These are phyloP conservation scores for Colletes gigas DNA, from an alignment of 1,140 invertebrate genomes.

Conservation along the genomic window DNA sequence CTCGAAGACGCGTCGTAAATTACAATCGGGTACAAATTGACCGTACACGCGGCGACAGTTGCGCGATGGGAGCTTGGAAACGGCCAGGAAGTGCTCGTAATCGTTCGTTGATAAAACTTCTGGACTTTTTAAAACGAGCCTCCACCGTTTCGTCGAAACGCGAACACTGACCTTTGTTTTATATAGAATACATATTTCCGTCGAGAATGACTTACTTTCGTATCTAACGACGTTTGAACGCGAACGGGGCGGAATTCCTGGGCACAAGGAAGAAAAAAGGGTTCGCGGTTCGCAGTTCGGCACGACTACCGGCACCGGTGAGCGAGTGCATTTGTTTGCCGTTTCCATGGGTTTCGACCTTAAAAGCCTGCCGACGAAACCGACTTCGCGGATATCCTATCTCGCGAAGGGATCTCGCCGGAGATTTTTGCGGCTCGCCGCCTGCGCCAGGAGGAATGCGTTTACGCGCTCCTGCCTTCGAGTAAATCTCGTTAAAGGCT, in stretches of 20 bases:
- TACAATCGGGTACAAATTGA: too few relatives aligned
- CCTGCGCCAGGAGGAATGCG: conserved; percentile 52
- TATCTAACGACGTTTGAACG: neutral
- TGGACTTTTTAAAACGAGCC: too few relatives aligned
- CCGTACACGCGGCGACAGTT: too few relatives aligned
- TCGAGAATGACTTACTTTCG: too few relatives aligned
- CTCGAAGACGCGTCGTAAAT: too few relatives aligned
- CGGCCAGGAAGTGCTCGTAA: too few relatives aligned
- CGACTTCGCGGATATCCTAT: conserved; percentile 72
- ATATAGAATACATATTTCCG: neutral
- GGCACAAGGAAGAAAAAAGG: neutral
- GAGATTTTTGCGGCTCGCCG: conserved; percentile 55
- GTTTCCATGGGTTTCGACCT: conserved; percentile 66
- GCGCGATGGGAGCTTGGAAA: too few relatives aligned
- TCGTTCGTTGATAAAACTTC: too few relatives aligned
- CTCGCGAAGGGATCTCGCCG: conserved; percentile 72
- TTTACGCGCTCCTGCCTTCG: conserved; percentile 57
- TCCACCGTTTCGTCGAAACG: too few relatives aligned
- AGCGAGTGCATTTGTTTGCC: conserved; percentile 49
- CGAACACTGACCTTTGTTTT: too few relatives aligned
- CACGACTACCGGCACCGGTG: conserved; percentile 21
- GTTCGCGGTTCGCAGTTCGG: neutral
- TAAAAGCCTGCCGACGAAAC: conserved; percentile 64
- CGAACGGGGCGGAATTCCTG: neutral
- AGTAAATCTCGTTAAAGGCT: conserved; percentile 56